These are phyloP conservation scores for Dipodomys ordii DNA, from an alignment of 2,113 vertebrate species.

Conservation along the genomic window DNA sequence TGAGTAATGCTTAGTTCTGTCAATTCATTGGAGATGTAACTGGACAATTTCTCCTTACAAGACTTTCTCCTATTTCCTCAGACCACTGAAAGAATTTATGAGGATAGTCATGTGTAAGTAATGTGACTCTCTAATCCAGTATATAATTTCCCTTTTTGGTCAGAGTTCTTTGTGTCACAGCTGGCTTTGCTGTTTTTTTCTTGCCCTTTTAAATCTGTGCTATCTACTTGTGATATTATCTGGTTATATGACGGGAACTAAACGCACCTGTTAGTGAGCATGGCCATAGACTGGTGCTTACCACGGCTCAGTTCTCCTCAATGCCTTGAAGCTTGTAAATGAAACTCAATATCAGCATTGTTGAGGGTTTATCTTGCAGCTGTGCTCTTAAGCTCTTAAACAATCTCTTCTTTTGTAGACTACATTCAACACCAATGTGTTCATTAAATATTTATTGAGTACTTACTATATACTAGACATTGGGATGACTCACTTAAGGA, in stretches of 20 bases:
- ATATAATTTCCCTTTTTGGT: background rate
- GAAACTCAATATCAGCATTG: background rate
- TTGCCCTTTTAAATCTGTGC: background rate
- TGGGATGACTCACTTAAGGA: conserved; percentile 2
- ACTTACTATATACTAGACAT: background rate
- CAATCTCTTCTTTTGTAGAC: conserved; percentile 30
- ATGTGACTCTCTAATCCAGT: background rate
- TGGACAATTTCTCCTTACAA: background rate
- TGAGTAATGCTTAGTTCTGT: background rate
- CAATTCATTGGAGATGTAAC: background rate
- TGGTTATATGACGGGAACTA: background rate
- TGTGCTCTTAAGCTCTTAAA: conserved; percentile 20
- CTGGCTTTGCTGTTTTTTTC: background rate
- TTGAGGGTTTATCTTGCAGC: conserved; percentile 33
- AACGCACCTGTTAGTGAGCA: background rate
- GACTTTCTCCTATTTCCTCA: background rate
- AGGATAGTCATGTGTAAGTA: background rate
- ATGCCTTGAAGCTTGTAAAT: background rate
- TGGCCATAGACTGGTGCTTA: background rate
- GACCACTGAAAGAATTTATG: background rate
- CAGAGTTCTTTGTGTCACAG: background rate
- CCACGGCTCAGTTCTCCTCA: background rate
- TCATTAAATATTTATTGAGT: conserved; percentile 52
- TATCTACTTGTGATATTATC: background rate
- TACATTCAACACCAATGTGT: conserved; percentile 22